Base-by-base conservation (phyloP, 2,797 vertebrate genomes). In the Atherinosoma microstoma region DNA sequence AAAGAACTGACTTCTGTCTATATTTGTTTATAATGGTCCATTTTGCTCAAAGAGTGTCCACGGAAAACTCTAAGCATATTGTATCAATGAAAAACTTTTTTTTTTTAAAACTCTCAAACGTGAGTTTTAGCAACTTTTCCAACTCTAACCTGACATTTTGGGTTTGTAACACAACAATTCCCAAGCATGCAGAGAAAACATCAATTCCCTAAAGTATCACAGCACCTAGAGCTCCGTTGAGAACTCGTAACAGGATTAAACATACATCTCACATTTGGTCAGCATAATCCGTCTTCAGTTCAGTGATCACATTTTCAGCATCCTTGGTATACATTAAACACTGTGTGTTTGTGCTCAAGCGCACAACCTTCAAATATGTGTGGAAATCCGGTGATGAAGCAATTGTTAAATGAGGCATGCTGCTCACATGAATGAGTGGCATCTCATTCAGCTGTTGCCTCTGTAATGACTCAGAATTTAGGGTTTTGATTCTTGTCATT, bases 371-470 rank as follows among this genome's bases (percentile, higher is more conserved):
- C 18, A 9, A 22, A 70, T 57, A 53, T 63, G 66, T 0, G 64
- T 36, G 61, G 30, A 62, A 4, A 47, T 38, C 27, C 36, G 10
- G 10, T 70, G 69, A 82, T 58, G 73, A 79, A 64, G 27, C 58
- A 30, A 68, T 69, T 72, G 81, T 76, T 57, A 45, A 67, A 64
- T 1, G 53, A 71, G 71, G 63, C 29, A 12, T 49, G 62, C 16
- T 58, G 62, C 67, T 67, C 38, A 4, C 61, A 57, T 40, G 36
- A 61, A 75, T 63, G n/a, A 47, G 58, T 49, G 65, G 67, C 49
- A 57, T 76, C 53, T 75, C 75, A 34, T 35, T 91, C 91, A 92
- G 92, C 91, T 90, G 92, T 82, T 66, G 73, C 49, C 58, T 49
- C 63, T 64, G 61, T 76, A 76, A 76, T 47, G 58, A 82, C 62